These are phyloP conservation scores for Eurystomus gularis DNA, from an alignment of 2,113 vertebrate genomes.

Conservation along the genomic window DNA sequence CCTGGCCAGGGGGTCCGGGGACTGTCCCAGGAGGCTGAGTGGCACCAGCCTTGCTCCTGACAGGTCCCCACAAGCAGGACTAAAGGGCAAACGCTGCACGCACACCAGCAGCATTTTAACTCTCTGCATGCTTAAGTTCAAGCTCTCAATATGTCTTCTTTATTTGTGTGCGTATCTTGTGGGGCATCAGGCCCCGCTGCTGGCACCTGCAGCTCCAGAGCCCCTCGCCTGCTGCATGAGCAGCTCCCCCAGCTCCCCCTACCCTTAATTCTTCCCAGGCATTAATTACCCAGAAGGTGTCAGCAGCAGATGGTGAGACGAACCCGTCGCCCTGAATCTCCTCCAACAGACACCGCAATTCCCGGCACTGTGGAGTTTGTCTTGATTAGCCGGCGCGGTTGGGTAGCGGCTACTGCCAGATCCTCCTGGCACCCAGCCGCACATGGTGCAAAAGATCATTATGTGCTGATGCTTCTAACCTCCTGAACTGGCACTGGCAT, in stretches of 20 bases:
- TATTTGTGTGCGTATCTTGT: neutral
- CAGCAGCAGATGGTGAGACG: slow-evolving; percentile 64
- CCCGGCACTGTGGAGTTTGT: neutral
- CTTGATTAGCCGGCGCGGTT: neutral
- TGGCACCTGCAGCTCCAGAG: neutral
- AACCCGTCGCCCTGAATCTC: neutral
- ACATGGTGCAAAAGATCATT: neutral
- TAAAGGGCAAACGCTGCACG: fast-evolving
- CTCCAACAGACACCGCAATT: slow-evolving; percentile 23
- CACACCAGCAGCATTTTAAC: neutral
- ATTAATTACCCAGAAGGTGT: slow-evolving; percentile 64
- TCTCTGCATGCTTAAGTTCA: neutral
- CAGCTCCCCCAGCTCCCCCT: neutral
- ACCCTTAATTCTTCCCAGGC: slow-evolving; percentile 8
- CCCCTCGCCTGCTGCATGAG: neutral
- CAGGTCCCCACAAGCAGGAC: fast-evolving
- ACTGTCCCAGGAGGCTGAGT: neutral
- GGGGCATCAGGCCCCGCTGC: neutral
- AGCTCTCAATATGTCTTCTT: neutral
- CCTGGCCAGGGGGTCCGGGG: too few relatives aligned
- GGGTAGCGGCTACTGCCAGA: slow-evolving; percentile 38
- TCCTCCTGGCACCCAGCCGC: slow-evolving; percentile 7
- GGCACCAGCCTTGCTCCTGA: fast-evolving
- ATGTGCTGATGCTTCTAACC: neutral
- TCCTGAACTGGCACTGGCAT: neutral